Evolutionary conservation across 2,888 invertebrate species (phyloP).

Genomic region (Beris chalybata): DNA sequence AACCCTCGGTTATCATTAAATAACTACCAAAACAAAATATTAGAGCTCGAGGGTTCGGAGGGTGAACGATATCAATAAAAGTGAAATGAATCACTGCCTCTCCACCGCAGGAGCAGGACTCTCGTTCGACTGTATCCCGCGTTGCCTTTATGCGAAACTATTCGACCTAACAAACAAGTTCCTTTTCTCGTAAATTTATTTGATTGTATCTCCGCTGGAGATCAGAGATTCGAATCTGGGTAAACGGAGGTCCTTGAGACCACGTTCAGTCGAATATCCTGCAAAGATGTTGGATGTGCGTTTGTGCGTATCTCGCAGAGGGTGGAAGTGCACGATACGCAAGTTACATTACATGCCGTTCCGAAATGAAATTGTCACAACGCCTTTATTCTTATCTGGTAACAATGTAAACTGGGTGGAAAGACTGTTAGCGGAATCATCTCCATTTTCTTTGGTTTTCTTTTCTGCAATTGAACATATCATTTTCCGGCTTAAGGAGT

Average conservation of each 20-base stretch:
- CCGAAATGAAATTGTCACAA: slow-evolving; percentile 23
- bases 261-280: too few species aligned
- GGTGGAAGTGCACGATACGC: too few species aligned
- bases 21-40: slow-evolving; percentile 31
- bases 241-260: not conserved
- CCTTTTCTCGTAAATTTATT: slow-evolving; percentile 26
- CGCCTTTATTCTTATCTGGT: slow-evolving; percentile 19
- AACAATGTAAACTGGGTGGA: slow-evolving; percentile 8
- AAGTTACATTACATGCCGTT: too few species aligned
- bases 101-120: slow-evolving; percentile 1
- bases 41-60: slow-evolving; percentile 12
- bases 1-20: slow-evolving; percentile 26
- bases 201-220: slow-evolving; percentile 18
- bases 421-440: slow-evolving; percentile 9
- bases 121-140: not conserved
- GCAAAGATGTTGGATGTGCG: too few species aligned
- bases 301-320: too few species aligned
- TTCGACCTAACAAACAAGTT: slow-evolving; percentile 27
- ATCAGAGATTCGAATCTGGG: not conserved
- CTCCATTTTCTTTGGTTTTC: not conserved
- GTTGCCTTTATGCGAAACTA: slow-evolving; percentile 11
- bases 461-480: slow-evolving; percentile 15
- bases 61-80: too few species aligned
- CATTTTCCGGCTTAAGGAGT: slow-evolving; percentile 9
- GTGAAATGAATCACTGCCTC: slow-evolving; percentile 10